phyloP scores from a whole-genome alignment of 2,888 invertebrate species.

The Pammene aurita region DNA sequence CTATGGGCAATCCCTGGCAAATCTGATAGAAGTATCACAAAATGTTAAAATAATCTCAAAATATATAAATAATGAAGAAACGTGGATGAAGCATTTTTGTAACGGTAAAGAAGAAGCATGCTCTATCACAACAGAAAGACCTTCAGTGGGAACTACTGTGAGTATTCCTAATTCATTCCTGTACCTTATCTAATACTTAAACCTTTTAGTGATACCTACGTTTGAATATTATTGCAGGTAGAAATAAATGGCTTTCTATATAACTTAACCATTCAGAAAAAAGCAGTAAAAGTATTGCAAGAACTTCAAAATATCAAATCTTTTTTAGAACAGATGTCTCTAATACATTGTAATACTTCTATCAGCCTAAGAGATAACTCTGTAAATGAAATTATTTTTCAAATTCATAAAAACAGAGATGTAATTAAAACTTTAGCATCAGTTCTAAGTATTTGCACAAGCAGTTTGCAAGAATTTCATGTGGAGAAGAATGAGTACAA shows the following conservation, averaged over 20 bases:
- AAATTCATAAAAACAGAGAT: conserved; percentile 82
- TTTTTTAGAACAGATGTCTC: conserved; percentile 84
- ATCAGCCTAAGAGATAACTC: conserved; percentile 87
- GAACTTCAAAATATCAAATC: conserved; percentile 85
- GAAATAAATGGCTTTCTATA: conserved; percentile 86
- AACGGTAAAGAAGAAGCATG: conserved; percentile 73
- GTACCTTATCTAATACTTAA: background rate
- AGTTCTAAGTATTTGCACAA: conserved; percentile 63
- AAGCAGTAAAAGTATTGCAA: conserved; percentile 74
- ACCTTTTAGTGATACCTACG: background rate
- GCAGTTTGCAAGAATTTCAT: conserved; percentile 66
- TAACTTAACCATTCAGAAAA: conserved; percentile 85
- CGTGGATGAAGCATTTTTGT: conserved; percentile 83
- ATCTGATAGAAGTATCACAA: conserved; percentile 82
- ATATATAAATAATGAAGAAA: conserved; percentile 66
- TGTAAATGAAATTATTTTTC: conserved; percentile 82
- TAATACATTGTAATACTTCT: conserved; percentile 86
- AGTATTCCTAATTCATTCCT: conserved; percentile 44
- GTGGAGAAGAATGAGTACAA: conserved; percentile 75
- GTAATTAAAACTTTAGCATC: conserved; percentile 77
- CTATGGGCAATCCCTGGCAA: conserved; percentile 87
- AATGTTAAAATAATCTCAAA: conserved; percentile 85
- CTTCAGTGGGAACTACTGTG: conserved; percentile 87
- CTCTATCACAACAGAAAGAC: conserved; percentile 68
- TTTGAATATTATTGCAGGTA: conserved; percentile 62